Percentiles rank a stretch among this genome's conserved stretches.
These are phyloP conservation scores for Tipula unca DNA, from an alignment of 2,888 invertebrate species.

Conservation along the genomic window DNA sequence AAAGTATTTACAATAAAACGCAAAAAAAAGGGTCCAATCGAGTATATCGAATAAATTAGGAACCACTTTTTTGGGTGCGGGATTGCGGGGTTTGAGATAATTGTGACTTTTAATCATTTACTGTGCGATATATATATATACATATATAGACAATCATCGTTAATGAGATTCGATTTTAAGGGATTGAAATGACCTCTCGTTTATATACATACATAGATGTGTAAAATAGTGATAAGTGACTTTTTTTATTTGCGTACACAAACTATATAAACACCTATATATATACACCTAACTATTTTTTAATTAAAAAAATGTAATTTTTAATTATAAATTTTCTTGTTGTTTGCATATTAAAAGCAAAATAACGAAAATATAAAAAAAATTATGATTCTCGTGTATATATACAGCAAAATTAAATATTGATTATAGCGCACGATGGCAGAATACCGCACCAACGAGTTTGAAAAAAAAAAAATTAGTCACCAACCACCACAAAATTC, in stretches of 20 bases:
- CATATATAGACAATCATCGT: no score
- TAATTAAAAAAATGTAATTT: neutral
- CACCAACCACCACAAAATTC: neutral
- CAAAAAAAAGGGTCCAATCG: neutral
- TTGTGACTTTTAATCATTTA: neutral
- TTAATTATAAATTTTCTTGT: neutral
- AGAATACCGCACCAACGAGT: neutral
- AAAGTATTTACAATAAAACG: neutral
- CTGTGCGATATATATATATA: neutral
- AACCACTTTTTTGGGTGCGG: neutral
- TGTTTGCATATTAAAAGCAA: neutral
- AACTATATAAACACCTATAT: no score
- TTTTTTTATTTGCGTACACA: neutral
- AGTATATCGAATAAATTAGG: neutral
- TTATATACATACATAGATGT: neutral
- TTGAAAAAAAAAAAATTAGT: neutral
- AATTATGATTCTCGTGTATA: neutral
- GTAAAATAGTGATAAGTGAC: neutral
- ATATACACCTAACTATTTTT: neutral
- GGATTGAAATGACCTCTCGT: neutral
- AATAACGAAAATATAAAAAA: neutral
- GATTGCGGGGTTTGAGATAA: neutral
- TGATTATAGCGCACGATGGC: neutral
- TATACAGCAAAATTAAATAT: neutral
- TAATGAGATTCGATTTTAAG: neutral